phyloP scores from a whole-genome alignment of 2,888 invertebrate species.

The Sialis fuliginosa region DNA sequence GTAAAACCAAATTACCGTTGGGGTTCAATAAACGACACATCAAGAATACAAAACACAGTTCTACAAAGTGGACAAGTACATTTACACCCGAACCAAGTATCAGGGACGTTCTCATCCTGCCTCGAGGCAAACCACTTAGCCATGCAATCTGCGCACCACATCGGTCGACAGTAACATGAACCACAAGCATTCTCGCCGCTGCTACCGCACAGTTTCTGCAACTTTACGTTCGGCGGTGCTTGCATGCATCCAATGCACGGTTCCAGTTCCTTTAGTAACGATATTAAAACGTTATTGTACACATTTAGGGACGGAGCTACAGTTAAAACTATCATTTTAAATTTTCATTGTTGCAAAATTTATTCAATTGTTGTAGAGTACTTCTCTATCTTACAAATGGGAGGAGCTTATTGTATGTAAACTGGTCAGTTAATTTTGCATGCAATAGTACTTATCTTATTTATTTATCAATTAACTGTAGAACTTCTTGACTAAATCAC shows the following conservation, averaged over 20 bases:
- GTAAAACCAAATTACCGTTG: slow-evolving; percentile 5
- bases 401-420: not conserved
- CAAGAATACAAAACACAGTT: slow-evolving; percentile 66
- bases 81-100: slow-evolving; percentile 63
- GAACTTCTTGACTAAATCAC: not conserved
- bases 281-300: too few species aligned
- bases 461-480: too few species aligned
- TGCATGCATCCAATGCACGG: slow-evolving; percentile 83
- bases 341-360: too few species aligned
- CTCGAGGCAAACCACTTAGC: slow-evolving; percentile 78
- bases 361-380: not conserved
- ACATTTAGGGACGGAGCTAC: not conserved
- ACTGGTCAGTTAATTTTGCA: too few species aligned
- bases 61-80: slow-evolving; percentile 82
- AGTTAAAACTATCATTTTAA: not conserved
- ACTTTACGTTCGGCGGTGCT: slow-evolving; percentile 57
- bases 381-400: not conserved
- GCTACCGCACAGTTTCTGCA: slow-evolving; percentile 45
- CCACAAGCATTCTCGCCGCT: slow-evolving; percentile 28
- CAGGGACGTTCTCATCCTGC: slow-evolving; percentile 48
- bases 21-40: slow-evolving; percentile 38
- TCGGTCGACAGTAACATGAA: slow-evolving; percentile 59
- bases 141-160: slow-evolving; percentile 81
- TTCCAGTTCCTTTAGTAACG: slow-evolving; percentile 44
- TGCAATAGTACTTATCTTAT: not conserved